Evolutionary conservation across 2,113 vertebrate genomes (phyloP), one percentile per base, ranked within the genome.

Genomic region (Amphiprion percula): DNA sequence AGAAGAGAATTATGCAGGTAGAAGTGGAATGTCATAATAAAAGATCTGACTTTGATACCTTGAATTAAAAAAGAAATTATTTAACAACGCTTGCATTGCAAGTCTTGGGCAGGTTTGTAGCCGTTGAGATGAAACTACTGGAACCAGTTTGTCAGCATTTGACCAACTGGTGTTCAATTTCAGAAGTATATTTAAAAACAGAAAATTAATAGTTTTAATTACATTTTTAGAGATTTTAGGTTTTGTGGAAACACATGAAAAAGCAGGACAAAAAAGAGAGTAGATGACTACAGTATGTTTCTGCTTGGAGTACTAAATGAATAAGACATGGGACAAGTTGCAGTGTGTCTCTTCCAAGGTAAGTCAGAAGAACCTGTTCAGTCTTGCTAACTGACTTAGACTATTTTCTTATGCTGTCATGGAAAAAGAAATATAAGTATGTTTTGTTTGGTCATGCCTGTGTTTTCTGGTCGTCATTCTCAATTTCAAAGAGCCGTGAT

Each of bases 321-420:
- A 21, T 68, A 66, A 65, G 84, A 69, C 78, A 92, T 91, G 89
- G 92, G 90, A 72, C 91, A 93, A 83, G 90, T 79, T 75, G 84
- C 82, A 52, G 59, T 74, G 44, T 89, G 90, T 86, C 79, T 82
- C 68, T 24, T 88, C 49, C 69, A 66, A 67, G 87, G 87, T 92
- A 77, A 93, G 87, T 90, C 2, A 60, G 66, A 53, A 68, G 17
- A 55, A 56, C 61, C 3, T 66, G 67, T 70, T 30, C 39, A 26
- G 62, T 70, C 66, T 75, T 75, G 52, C 41, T 60, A 33, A 72
- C 30, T 19, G 46, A n/a, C 49, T 39, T 44, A 0, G 68, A n/a
- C 7, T 46, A 30, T 79, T 67, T 66, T 3, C 56, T 21, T 15
- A 9, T 12, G 33, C 28, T 62, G 44, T 58, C 54, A 2, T 50